Evolutionary conservation across 2,888 invertebrate species (phyloP).

Genomic region (Thysanoteuthis rhombus): DNA sequence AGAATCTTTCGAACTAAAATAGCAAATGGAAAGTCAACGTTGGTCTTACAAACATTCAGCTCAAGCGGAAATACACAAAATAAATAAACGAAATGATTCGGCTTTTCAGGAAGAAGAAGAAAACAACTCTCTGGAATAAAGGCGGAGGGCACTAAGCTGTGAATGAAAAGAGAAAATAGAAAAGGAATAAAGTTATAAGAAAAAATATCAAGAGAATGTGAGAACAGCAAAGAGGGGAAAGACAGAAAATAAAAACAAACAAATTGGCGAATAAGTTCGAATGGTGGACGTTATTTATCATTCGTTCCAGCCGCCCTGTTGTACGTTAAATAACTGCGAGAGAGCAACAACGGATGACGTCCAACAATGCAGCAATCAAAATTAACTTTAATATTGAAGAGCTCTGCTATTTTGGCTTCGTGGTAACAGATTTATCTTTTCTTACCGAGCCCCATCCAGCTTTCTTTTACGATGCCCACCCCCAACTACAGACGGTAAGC

Average conservation of each 20-base stretch:
- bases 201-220: background rate
- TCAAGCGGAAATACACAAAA: conserved; percentile 12
- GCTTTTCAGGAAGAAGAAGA: background rate
- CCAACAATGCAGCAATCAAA: background rate
- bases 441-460: background rate
- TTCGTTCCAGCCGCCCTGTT: background rate
- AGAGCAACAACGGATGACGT: background rate
- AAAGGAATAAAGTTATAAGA: background rate
- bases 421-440: background rate
- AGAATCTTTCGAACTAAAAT: conserved; percentile 12
- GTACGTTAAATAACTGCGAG: background rate
- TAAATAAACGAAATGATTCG: background rate
- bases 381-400: conserved; percentile 12
- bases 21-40: background rate
- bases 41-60: background rate
- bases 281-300: background rate
- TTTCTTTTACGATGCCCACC: background rate
- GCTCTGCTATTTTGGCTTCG: conserved; percentile 1
- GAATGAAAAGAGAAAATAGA: background rate
- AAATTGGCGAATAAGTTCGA: background rate
- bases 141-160: background rate
- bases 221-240: background rate
- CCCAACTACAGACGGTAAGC: background rate
- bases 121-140: background rate
- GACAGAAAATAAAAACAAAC: background rate